phyloP scores from a whole-genome alignment of 1,140 invertebrate species.

The Eurytemora carolleeae region DNA sequence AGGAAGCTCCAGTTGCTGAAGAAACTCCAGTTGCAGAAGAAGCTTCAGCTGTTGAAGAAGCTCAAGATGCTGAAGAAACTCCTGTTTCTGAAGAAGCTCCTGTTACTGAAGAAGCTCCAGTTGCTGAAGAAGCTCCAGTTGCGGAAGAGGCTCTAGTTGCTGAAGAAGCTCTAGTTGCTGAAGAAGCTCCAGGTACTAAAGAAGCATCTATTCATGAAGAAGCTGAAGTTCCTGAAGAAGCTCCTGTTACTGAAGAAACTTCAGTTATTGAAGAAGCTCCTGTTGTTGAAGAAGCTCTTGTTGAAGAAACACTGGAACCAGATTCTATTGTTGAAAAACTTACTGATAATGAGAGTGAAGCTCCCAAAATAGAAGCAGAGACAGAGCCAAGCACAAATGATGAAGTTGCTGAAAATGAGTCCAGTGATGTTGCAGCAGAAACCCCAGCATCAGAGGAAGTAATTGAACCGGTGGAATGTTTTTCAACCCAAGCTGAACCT shows the following conservation, averaged over 20 bases:
- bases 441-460: too few species aligned
- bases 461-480: too few species aligned
- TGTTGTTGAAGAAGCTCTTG: neutral
- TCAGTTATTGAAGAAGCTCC: neutral
- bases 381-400: too few species aligned
- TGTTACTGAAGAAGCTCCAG: neutral
- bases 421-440: too few species aligned
- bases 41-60: neutral
- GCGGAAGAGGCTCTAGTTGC: neutral
- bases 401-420: too few species aligned
- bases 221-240: neutral
- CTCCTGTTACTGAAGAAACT: neutral
- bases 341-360: neutral
- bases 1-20: neutral
- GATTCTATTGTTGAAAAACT: neutral
- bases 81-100: neutral
- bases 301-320: neutral
- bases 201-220: neutral
- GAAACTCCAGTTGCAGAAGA: neutral
- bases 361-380: too few species aligned
- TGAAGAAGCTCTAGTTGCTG: neutral
- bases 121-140: neutral
- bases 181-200: neutral
- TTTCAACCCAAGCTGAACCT: too few species aligned
- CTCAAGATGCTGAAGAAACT: neutral